A percentile compares a stretch with the other conserved stretches of the same genome.
Evolutionary conservation across 2,797 vertebrate genomes (phyloP).

Genomic region (Falco rusticolus): DNA sequence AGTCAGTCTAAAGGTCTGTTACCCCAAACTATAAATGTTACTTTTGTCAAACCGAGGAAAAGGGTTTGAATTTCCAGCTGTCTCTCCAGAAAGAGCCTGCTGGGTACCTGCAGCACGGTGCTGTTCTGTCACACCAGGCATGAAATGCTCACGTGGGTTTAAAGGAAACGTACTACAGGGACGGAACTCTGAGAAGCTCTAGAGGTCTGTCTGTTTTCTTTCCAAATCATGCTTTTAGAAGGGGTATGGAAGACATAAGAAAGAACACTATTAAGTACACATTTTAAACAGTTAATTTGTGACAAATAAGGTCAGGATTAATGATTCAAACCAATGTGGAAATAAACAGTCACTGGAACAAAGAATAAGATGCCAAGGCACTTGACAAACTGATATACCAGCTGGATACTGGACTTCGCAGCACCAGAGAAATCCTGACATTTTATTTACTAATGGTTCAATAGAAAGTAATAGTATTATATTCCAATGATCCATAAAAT

Average conservation of each 20-base stretch:
- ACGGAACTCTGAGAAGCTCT: not conserved
- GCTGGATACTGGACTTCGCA: not conserved
- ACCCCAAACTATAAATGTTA: not conserved
- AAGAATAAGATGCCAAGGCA: not conserved
- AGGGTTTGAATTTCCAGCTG: not conserved
- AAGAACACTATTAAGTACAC: not conserved
- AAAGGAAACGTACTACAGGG: not conserved
- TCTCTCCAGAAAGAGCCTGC: not conserved
- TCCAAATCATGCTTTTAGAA: not conserved
- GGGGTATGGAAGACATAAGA: not conserved
- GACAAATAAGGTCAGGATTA: not conserved
- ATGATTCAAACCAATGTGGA: not conserved
- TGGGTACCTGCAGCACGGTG: not conserved
- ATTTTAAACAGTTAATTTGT: not conserved
- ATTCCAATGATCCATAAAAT: not conserved
- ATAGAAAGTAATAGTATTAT: not conserved
- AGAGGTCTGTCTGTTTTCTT: no score
- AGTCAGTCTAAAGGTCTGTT: not conserved
- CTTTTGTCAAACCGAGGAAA: not conserved
- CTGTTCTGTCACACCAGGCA: no score
- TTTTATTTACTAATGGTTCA: not conserved
- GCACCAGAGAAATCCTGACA: not conserved
- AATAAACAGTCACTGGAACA: not conserved
- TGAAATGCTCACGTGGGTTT: fast-evolving
- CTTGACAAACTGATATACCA: not conserved